Evolutionary conservation across 2,888 invertebrate genomes (phyloP), one percentile per base, ranked within the genome.

Genomic region (Athalia circularis): DNA sequence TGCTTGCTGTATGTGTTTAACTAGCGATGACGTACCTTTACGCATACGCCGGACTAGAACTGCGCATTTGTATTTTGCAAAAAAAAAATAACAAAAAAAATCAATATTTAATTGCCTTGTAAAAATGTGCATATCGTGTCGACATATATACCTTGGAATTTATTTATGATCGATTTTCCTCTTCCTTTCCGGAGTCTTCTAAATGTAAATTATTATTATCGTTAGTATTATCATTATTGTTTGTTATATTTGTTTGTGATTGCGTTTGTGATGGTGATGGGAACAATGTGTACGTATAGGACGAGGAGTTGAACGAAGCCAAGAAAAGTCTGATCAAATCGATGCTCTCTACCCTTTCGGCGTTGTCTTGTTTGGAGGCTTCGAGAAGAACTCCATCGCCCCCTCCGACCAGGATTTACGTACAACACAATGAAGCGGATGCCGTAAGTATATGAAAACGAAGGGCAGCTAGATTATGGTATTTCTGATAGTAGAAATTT

Each of bases 351-450:
- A 87, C 86, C 59, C 78, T 90, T 77, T 88, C 88, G 65, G 84
- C 87, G 57, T 78, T 90, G 50, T 89, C 88, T 79, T 90, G 89
- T 78, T 76, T 90, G 84, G 87, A 88, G 74, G 82, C 79, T 72
- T 85, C 85, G 3, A 87, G 85, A 81, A 84, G 85, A 61, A 86
- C 86, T 62, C 83, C 86, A n/a, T 90, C 90, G 61, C 88, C 89
- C 70, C 86, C 88, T n/a, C 87, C 89, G 6, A 88, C 85, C 50
- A 87, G 84, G 83, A 87, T 90, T 80, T 84, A 83, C 67, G 81
- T 89, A 54, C 79, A 75, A 75, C 81, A 81, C 68, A 77, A 78
- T 72, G 83, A 84, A 77, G 79, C 84, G 47, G 82, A 85, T 50
- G 65, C 81, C 57, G 86, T 85, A 80, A 87, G 86, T 85, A 65